Base-by-base conservation (phyloP, 1,140 invertebrate genomes). In the Pseudomyrmex pallidus region DNA sequence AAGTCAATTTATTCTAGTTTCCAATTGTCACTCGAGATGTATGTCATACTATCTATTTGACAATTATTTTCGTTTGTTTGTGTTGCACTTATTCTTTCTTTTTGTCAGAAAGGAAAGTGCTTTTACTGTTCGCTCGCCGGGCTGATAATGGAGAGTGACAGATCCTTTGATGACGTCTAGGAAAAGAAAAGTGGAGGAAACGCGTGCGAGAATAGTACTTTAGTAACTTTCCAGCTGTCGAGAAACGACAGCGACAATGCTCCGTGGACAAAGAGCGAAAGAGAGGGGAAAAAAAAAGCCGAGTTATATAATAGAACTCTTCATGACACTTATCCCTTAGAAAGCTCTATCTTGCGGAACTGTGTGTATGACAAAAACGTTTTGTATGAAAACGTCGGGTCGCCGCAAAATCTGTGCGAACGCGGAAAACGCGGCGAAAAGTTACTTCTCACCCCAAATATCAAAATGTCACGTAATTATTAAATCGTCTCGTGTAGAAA, bases 111-210 rank as follows among this genome's bases (percentile, higher is more conserved):
- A 80, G 68, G 57, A 80, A 80, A 59, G 72, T 74, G 86, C 77
- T 88, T 83, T 88, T 87, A 68, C 83, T 83, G 78, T 88, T 88
- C 87, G 44, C 61, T 89, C 84, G 54, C 73, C 61, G 72, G 72
- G 57, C 56, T 82, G 44, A 84, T 88, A 88, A 88, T 85, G 78
- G 86, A 85, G 62, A 82, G 68, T 85, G 87, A 89, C 84, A 85
- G 87, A 85, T 77, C 74, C 86, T 85, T 88, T 88, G 78, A 85
- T 35, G 87, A 87, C 68, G 50, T 74, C 70, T 50, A 35, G 61
- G 50, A n/a, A 25, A 77, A 68, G 66, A 70, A 80, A 76, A 44
- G 52, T 62, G 52, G 44, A 85, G 25, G 63, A 84, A 61, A 52
- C 57, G 67, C 54, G 76, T 52, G 50, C 44, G 59, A 82, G 67